Conservation (phyloP, 2,888 invertebrate species). For the Pseudococcus jackbeardsleyi region DNA sequence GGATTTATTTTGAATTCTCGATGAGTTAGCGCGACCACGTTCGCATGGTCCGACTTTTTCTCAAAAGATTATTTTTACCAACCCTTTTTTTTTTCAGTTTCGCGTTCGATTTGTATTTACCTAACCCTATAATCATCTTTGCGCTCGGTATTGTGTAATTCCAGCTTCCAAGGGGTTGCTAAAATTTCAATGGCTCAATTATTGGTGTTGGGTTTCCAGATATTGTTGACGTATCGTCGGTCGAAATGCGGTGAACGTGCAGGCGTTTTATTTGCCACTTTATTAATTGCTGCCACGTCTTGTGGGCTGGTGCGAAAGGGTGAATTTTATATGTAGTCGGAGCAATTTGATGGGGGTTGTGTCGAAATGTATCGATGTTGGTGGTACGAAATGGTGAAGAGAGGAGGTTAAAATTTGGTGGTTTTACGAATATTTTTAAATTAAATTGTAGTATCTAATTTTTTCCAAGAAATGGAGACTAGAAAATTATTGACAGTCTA, state of each 20-base stretch:
- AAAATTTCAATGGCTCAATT: conserved; percentile 28
- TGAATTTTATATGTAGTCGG: too few relatives aligned
- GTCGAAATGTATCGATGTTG: too few relatives aligned
- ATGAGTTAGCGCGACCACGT: conserved; percentile 62
- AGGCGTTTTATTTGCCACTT: conserved; percentile 14
- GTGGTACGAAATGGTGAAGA: too few relatives aligned
- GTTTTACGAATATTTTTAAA: too few relatives aligned
- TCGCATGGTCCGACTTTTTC: conserved; percentile 54
- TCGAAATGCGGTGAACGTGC: background rate
- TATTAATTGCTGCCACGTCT: background rate
- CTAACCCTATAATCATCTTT: conserved; percentile 58
- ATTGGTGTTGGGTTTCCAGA: background rate
- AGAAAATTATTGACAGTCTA: too few relatives aligned
- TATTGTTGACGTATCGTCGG: background rate
- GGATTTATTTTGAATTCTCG: conserved; percentile 64
- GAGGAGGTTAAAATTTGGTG: too few relatives aligned
- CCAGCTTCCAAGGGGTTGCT: background rate
- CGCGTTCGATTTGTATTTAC: conserved; percentile 63
- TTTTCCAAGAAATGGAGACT: too few relatives aligned
- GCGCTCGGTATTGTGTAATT: conserved; percentile 25
- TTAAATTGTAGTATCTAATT: too few relatives aligned
- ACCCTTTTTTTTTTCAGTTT: conserved; percentile 56
- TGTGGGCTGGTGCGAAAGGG: too few relatives aligned
- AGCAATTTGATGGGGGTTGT: too few relatives aligned
- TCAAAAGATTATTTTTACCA: conserved; percentile 61